Evolutionary conservation across 1,140 invertebrate species (phyloP), one percentile per base, ranked within the genome.

Genomic region (Drosophila navojoa): DNA sequence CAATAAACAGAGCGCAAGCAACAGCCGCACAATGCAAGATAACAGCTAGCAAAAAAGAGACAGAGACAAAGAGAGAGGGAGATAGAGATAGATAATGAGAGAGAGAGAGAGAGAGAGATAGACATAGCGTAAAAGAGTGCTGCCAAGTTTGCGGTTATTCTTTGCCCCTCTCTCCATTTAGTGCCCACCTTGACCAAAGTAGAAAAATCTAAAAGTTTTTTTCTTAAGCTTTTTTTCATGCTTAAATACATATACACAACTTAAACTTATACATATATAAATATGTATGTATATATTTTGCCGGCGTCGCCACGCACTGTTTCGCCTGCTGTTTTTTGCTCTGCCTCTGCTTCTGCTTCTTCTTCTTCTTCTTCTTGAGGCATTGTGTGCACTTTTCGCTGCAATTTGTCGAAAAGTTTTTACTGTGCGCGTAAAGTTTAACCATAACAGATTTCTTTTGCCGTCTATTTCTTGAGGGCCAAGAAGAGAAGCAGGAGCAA

Each of bases 331-430:
- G 32, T 45, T 29, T 5, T 38, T 50, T 29, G 27, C 27, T 32
- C 35, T 42, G 4, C n/a, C 2, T 9, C 38, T 50, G 13, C 19
- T 35, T 32, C 16, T 45, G n/a, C 25, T 50, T 32, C 35, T 32
- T 3, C n/a, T 2, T 9, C 49, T 49, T 5, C 32, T 15, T 45
- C 61, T 71, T 70, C 47, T 74, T 47, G 63, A 77, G 40, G 70
- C 73, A 84, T 84, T 84, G 81, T 77, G 66, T 84, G 81, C 81
- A 85, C 70, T 85, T 85, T 85, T 85, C 81, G 62, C 75, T 86
- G 81, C 77, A 86, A 86, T 87, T 86, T 86, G 81, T 86, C 78
- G 81, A 86, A 85, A 85, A 85, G 57, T 74, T 76, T 72, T 72
- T 66, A n/a, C 32, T 6, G 16, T 54, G 29, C 61, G 49, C 72